Evolutionary conservation across 2,113 vertebrate genomes (phyloP), one percentile per base, ranked within the genome.

Genomic region (Hirundichthys speculiger): DNA sequence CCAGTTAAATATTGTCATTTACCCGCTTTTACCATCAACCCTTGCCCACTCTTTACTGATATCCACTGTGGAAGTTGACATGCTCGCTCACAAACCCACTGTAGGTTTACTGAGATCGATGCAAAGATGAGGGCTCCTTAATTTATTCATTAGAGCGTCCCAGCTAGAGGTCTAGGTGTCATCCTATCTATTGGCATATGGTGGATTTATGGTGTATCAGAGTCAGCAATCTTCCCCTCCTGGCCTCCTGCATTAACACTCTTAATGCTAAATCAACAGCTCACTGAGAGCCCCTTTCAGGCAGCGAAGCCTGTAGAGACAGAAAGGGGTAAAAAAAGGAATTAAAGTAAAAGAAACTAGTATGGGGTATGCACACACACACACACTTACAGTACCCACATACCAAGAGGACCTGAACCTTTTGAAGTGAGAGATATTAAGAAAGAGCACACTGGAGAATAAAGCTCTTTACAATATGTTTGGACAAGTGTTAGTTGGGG

Each of bases 191-290:
- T 88, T 75, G 85, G 80, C 85, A 89, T 83, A 57, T 76, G 74
- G 66, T 52, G 63, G 82, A 86, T 86, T 86, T 77, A 84, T 83
- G 71, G 79, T 77, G 78, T 65, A 67, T 73, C 69, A 50, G 79
- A 89, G 89, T 89, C 87, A 88, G 82, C 85, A 83, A 49, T 81
- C 69, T 76, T 86, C 74, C 64, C 68, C 46, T 64, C 42, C 70
- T 25, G 66, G 54, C 57, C 58, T 69, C 56, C 56, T 57, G 79
- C 82, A 80, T 88, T 77, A 86, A 81, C 71, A 79, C 82, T 73
- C 82, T 55, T 84, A 85, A 82, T 88, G 78, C 82, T 79, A 84
- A 85, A 85, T 90, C 87, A 88, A 85, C 80, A 84, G 71, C 80
- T 75, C 69, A 67, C 57, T 62, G 59, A 64, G 71, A 77, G 66